Base-by-base conservation (phyloP, 2,888 invertebrate species). In the Apeira syringaria region DNA sequence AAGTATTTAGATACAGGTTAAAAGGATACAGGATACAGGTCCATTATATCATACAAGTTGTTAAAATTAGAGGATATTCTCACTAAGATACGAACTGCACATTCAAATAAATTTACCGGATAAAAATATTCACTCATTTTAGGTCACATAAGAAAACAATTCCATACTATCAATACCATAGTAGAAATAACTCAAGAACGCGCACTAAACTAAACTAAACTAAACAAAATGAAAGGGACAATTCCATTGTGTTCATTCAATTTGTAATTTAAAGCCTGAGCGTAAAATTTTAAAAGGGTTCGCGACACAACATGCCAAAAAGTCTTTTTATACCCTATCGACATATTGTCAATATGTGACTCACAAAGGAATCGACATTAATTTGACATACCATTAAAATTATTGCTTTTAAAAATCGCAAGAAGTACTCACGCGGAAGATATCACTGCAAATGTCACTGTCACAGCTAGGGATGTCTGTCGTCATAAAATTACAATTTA, bases 301-400 rank as follows among this genome's bases (percentile, higher is more conserved):
- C 67, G 74, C 69, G 34, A 43, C 53, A 57, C 64, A 41, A 56
- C 51, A 53, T 31, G 50, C 51, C 51, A 40, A 56, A 53, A 64
- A 61, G 66, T 60, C 61, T 59, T 66, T 65, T 68, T 64, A 61
- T 64, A 80, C 82, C 81, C 85, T 78, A 86, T 88, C 81, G 88
- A 83, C 85, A 84, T 80, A 85, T 84, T 86, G 84, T 73, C 83
- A 72, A 86, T 86, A 79, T 57, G 59, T 54, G 57, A 61, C 50
- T 47, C 61, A 87, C 81, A 86, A 87, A 78, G 63, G 81, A 64
- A 73, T 74, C 73, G 80, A 87, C 82, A 81, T 83, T 86, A 87
- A 88, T 86, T 85, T 84, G 88, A 87, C 87, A 75, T 84, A 80
- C 80, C 83, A 86, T 88, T 87, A 86, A 85, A 83, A 82, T 80